Percentiles rank a stretch among this genome's conserved stretches.
These are phyloP conservation scores for Phoenicopterus ruber DNA, from an alignment of 2,113 vertebrate species.

Conservation along the genomic window DNA sequence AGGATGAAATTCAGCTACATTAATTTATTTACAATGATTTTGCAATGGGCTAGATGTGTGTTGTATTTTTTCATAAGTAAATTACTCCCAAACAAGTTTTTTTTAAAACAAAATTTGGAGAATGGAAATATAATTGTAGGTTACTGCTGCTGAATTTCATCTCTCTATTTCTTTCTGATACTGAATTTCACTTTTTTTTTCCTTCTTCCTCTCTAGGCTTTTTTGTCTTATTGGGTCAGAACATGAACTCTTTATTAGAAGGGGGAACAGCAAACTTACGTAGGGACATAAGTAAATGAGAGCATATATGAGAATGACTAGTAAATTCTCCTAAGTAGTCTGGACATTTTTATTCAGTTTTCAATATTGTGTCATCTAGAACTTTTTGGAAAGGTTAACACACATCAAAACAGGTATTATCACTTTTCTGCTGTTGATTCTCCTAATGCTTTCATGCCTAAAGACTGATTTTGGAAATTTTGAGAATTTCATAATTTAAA, in stretches of 20 bases:
- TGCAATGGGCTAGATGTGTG: background rate
- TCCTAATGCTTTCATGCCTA: background rate
- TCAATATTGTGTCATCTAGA: background rate
- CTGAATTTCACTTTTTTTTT: background rate
- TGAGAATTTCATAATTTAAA: background rate
- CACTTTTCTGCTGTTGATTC: background rate
- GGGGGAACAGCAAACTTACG: rapidly evolving
- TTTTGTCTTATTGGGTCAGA: background rate
- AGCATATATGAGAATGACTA: background rate
- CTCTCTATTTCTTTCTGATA: background rate
- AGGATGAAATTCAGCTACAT: background rate
- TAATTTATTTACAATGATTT: background rate
- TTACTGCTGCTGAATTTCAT: background rate
- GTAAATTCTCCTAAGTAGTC: background rate
- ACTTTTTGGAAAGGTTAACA: background rate
- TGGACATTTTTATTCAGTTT: background rate
- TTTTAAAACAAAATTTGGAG: background rate
- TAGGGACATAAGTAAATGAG: background rate
- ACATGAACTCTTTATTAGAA: background rate
- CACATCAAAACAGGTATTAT: background rate
- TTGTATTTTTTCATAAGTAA: background rate
- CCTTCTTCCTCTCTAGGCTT: background rate
- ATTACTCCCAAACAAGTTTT: background rate
- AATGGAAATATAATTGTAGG: background rate
- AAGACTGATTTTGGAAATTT: background rate